A percentile compares a stretch with the other conserved stretches of the same genome.
Evolutionary conservation across 2,888 invertebrate species (phyloP).

Genomic region (Unio pictorum): DNA sequence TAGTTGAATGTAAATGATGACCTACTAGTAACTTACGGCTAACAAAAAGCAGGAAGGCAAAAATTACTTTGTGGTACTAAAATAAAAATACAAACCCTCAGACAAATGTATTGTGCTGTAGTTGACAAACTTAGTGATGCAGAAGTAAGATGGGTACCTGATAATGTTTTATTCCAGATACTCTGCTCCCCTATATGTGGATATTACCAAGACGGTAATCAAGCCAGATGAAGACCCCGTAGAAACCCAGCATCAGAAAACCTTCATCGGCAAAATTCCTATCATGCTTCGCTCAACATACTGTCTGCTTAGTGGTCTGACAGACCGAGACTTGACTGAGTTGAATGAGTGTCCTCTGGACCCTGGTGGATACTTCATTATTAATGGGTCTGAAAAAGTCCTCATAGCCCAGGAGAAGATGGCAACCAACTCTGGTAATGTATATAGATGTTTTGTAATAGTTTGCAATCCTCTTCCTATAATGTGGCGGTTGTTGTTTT

Average conservation of each 20-base stretch:
- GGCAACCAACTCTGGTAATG: slow-evolving; percentile 92
- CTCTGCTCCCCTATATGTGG: slow-evolving; percentile 98
- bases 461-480: neutral
- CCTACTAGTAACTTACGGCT: too few relatives aligned
- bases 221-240: slow-evolving; percentile 89
- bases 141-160: too few relatives aligned
- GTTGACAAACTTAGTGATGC: too few relatives aligned
- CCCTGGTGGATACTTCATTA: slow-evolving; percentile 99
- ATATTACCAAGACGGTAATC: slow-evolving; percentile 96
- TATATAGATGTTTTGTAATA: neutral
- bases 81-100: too few relatives aligned
- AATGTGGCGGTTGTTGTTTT: too few relatives aligned
- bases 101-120: too few relatives aligned
- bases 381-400: slow-evolving; percentile 98
- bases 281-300: slow-evolving; percentile 99
- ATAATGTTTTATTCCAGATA: slow-evolving; percentile 75
- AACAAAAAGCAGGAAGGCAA: too few relatives aligned
- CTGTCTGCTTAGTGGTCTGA: slow-evolving; percentile 92
- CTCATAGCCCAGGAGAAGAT: slow-evolving; percentile 99
- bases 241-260: slow-evolving; percentile 81
- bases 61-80: too few relatives aligned
- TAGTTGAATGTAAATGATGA: too few relatives aligned
- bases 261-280: slow-evolving; percentile 91
- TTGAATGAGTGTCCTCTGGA: slow-evolving; percentile 99
- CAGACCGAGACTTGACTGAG: slow-evolving; percentile 99